These are phyloP conservation scores for Mnemiopsis leidyi DNA, from an alignment of 37 sponge, comb jelly and placozoan species.

Conservation along the genomic window DNA sequence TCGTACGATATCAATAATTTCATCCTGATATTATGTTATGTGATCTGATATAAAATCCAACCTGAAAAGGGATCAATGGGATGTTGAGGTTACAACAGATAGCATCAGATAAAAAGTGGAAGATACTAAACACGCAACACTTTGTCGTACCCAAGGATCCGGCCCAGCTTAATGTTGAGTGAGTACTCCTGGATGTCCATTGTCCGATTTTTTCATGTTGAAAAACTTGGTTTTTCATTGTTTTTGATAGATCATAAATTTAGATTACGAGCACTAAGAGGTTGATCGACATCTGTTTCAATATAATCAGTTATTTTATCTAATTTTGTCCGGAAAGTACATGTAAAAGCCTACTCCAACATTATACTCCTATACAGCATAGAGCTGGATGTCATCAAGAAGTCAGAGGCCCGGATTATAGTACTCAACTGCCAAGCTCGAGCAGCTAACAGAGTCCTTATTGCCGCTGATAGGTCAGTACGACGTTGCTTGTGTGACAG, in stretches of 20 bases:
- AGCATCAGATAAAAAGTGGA: slow-evolving; percentile 36
- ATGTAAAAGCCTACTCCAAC: too few relatives aligned
- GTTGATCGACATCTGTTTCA: too few relatives aligned
- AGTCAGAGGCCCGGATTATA: slow-evolving; percentile 12
- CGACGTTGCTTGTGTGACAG: too few relatives aligned
- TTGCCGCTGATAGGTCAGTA: not conserved
- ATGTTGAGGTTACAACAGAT: not conserved
- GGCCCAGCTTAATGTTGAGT: not conserved
- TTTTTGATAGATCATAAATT: too few relatives aligned
- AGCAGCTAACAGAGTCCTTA: slow-evolving; percentile 1
- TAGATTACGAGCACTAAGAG: too few relatives aligned
- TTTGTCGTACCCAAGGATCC: not conserved
- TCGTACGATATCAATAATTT: too few relatives aligned
- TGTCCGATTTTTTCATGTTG: too few relatives aligned
- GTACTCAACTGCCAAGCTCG: slow-evolving; percentile 13
- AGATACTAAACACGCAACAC: slow-evolving; percentile 26
- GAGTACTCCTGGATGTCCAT: not conserved
- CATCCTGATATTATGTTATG: too few relatives aligned
- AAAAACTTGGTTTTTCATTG: too few relatives aligned
- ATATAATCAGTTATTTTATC: too few relatives aligned
- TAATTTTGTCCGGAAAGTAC: too few relatives aligned
- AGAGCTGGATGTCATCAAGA: slow-evolving; percentile 10
- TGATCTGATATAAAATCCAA: not conserved
- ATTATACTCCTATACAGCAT: too few relatives aligned
- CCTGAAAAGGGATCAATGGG: not conserved